Evolutionary conservation across 2,113 vertebrate species (phyloP).

Genomic region (Cygnus buccinator): DNA sequence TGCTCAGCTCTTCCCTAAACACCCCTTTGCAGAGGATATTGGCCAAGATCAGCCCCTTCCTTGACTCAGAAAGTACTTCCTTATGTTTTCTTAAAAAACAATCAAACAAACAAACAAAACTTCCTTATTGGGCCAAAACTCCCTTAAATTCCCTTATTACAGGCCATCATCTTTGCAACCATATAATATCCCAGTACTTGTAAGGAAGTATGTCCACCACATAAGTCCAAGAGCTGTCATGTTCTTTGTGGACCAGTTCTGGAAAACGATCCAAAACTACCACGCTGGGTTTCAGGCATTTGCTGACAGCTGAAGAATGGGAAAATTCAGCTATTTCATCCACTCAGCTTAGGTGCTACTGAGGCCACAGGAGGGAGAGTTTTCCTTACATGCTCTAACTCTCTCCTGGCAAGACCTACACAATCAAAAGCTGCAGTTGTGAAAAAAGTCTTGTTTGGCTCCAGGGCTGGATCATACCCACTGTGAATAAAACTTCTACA

Average conservation of each 20-base stretch:
- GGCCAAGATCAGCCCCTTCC: background rate
- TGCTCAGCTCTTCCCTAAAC: background rate
- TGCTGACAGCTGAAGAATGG: background rate
- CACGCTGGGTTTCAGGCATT: background rate
- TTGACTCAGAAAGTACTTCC: background rate
- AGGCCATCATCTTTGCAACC: background rate
- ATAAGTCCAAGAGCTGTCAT: background rate
- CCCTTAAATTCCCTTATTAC: background rate
- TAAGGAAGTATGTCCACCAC: too few relatives aligned
- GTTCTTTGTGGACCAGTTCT: background rate
- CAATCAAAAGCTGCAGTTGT: slow-evolving; percentile 11
- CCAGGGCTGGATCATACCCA: background rate
- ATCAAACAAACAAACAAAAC: background rate
- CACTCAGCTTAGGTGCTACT: background rate
- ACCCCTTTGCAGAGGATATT: background rate
- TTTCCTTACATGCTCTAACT: background rate
- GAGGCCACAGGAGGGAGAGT: background rate
- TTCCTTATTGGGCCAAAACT: background rate
- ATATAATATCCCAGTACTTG: too few relatives aligned
- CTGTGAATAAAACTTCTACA: background rate
- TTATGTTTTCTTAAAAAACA: too few relatives aligned
- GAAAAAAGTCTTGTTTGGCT: slow-evolving; percentile 6
- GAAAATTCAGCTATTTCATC: background rate
- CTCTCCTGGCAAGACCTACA: background rate
- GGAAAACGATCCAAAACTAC: background rate